Percentiles rank a stretch among this genome's conserved stretches.
Conservation (phyloP, 2,113 vertebrate genomes). For the Clarias batrachus region DNA sequence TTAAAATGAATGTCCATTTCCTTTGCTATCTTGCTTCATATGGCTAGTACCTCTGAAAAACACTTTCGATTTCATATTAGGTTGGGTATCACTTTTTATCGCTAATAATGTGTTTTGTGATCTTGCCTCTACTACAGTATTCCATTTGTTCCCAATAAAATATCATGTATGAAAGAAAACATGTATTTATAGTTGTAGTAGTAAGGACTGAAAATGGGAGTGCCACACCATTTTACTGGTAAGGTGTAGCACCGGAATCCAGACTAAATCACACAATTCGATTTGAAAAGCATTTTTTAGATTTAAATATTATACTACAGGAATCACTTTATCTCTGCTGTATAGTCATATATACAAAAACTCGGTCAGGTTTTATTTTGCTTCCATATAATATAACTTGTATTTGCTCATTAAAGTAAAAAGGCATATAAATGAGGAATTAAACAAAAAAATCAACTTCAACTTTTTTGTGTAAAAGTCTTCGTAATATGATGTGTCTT, state of each 20-base stretch:
- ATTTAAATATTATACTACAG: not conserved
- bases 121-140: not conserved
- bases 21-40: not conserved
- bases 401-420: not conserved
- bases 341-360: not conserved
- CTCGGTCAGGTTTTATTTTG: conserved; percentile 14
- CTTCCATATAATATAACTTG: not conserved
- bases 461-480: not conserved
- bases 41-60: not conserved
- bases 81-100: not conserved
- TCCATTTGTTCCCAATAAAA: not conserved
- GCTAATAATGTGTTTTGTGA: not conserved
- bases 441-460: not conserved
- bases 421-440: not conserved
- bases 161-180: not conserved
- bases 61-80: not conserved
- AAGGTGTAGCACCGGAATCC: not conserved
- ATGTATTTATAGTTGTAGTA: not conserved
- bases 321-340: not conserved
- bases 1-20: not conserved
- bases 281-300: not conserved
- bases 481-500: no score
- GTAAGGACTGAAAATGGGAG: not conserved
- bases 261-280: not conserved
- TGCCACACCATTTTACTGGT: not conserved